These are phyloP conservation scores for Xiphias gladius DNA, from an alignment of 2,113 vertebrate genomes.

Conservation along the genomic window DNA sequence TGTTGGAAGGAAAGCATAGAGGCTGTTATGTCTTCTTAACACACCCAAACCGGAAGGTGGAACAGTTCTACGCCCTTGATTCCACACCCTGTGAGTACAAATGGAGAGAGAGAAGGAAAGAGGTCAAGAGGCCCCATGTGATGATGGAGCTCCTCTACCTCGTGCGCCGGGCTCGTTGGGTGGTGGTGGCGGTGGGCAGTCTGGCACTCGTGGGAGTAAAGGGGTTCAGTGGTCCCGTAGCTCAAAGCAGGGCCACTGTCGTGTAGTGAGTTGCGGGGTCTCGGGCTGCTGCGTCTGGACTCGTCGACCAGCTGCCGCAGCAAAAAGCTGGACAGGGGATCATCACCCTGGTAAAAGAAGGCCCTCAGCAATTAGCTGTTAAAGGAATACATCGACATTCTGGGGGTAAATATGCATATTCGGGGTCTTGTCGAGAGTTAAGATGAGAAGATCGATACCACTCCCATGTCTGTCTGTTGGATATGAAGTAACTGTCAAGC, in stretches of 20 bases:
- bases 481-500: neutral
- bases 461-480: neutral
- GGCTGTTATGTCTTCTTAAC: neutral
- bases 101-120: neutral
- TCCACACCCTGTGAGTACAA: slow-evolving; percentile 28
- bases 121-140: neutral
- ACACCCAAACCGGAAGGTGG: slow-evolving; percentile 46
- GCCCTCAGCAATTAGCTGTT: neutral
- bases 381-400: neutral
- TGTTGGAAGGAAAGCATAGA: slow-evolving; percentile 24
- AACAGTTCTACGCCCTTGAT: neutral
- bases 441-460: neutral
- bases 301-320: slow-evolving; percentile 72
- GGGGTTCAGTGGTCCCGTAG: neutral
- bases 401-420: neutral
- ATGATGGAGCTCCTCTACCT: slow-evolving; percentile 35
- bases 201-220: slow-evolving; percentile 16
- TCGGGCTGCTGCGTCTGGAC: slow-evolving; percentile 31
- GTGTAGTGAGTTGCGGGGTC: neutral
- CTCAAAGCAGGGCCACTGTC: neutral
- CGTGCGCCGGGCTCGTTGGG: neutral
- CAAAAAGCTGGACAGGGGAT: slow-evolving; percentile 50
- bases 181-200: neutral
- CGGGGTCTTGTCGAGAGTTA: neutral
- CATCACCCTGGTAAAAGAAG: slow-evolving; percentile 23